Evolutionary conservation across 2,113 vertebrate species (phyloP).

Genomic region (Petromus typicus): DNA sequence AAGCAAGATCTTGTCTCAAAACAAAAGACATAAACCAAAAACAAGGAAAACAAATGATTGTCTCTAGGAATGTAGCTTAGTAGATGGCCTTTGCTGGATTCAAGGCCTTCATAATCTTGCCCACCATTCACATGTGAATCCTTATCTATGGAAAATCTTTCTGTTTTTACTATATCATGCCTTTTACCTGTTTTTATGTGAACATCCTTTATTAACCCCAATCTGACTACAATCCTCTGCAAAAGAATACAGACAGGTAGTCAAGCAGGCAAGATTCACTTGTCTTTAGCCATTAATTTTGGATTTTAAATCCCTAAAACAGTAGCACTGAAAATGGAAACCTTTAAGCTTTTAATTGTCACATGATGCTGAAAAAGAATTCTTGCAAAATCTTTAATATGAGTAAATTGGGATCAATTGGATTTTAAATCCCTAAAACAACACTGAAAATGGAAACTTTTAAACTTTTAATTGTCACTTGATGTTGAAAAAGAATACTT

Average conservation of each 20-base stretch:
- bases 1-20: background rate
- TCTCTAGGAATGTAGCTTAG: background rate
- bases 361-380: background rate
- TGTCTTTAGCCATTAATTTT: background rate
- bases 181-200: background rate
- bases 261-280: background rate
- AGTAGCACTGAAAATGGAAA: slow-evolving; percentile 29
- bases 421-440: slow-evolving; percentile 45
- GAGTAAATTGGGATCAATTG: background rate
- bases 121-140: background rate
- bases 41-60: background rate
- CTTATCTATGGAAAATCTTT: background rate
- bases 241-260: background rate
- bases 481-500: background rate
- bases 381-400: background rate
- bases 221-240: background rate
- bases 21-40: background rate
- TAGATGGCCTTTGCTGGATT: background rate
- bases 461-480: slow-evolving; percentile 20
- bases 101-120: background rate
- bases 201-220: background rate
- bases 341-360: slow-evolving; percentile 40
- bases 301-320: slow-evolving; percentile 55
- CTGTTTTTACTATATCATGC: background rate
- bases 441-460: slow-evolving; percentile 33